These are phyloP conservation scores for Sycophaga agraensis DNA, from an alignment of 1,140 invertebrate genomes.

Conservation along the genomic window DNA sequence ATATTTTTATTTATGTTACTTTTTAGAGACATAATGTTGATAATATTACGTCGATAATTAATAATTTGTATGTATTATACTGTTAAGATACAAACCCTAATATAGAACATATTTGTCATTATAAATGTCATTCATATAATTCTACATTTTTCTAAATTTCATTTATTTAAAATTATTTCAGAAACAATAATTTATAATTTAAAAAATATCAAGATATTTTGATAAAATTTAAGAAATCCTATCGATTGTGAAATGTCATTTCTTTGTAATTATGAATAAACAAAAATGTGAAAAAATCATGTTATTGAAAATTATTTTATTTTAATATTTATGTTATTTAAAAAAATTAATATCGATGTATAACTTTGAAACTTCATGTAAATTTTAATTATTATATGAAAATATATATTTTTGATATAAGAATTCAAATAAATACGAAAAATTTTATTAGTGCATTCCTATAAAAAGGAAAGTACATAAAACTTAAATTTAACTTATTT, in stretches of 20 bases:
- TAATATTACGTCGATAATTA: not conserved
- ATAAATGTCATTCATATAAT: slow-evolving; percentile 23
- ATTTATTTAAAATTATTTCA: too few species aligned
- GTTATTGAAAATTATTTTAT: not conserved
- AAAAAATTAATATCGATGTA: not conserved
- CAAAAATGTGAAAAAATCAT: slow-evolving; percentile 12
- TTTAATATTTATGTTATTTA: not conserved
- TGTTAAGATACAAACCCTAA: slow-evolving; percentile 1
- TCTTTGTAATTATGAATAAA: slow-evolving; percentile 30
- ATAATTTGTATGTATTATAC: slow-evolving; percentile 23
- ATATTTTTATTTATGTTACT: slow-evolving; percentile 37
- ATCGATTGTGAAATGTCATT: not conserved
- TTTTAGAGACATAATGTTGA: slow-evolving; percentile 26
- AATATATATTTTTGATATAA: not conserved
- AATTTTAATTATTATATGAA: not conserved
- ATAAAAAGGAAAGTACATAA: not conserved
- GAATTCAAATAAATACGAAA: not conserved
- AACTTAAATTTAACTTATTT: too few species aligned
- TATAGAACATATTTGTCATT: slow-evolving; percentile 12
- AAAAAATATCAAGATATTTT: too few species aligned
- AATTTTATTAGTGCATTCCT: not conserved
- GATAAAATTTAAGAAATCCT: not conserved
- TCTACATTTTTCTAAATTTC: not conserved
- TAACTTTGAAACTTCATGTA: not conserved
- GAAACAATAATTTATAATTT: too few species aligned